Conservation (phyloP, 2,113 vertebrate species). For the Gracilinanus agilis region DNA sequence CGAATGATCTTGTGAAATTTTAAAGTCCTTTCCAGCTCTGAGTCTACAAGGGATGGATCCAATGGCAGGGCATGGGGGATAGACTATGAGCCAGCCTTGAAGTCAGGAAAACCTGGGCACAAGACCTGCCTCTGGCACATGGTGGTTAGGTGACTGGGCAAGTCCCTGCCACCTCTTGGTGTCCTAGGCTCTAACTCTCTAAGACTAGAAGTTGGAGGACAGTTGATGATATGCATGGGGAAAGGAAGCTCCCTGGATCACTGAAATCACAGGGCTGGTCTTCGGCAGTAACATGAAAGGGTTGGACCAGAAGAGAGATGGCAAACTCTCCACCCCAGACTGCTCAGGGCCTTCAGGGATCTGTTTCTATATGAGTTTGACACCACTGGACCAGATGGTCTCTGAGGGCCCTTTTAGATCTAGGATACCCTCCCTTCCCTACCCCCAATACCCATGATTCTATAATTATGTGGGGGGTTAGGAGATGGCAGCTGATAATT, state of each 20-base stretch:
- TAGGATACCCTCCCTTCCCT: background rate
- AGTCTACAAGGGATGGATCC: no score
- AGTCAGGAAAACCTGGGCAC: background rate
- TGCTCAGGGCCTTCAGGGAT: background rate
- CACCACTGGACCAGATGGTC: background rate
- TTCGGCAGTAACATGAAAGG: background rate
- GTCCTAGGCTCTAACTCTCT: background rate
- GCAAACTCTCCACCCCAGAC: background rate
- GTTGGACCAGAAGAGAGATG: background rate
- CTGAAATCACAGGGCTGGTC: background rate
- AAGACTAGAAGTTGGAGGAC: background rate
- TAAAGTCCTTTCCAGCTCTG: background rate
- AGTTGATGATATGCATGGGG: background rate
- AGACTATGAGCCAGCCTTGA: background rate
- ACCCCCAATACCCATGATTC: background rate
- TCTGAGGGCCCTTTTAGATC: background rate
- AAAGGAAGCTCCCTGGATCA: background rate
- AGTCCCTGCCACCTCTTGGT: background rate
- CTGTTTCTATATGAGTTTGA: background rate
- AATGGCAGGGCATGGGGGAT: background rate
- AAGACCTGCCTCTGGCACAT: background rate
- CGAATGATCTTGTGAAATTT: background rate
- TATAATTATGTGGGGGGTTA: background rate
- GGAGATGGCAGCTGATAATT: background rate
- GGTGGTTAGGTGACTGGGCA: background rate